Evolutionary conservation across 2,113 vertebrate genomes (phyloP), one percentile per base, ranked within the genome.

Genomic region (Neofelis nebulosa): DNA sequence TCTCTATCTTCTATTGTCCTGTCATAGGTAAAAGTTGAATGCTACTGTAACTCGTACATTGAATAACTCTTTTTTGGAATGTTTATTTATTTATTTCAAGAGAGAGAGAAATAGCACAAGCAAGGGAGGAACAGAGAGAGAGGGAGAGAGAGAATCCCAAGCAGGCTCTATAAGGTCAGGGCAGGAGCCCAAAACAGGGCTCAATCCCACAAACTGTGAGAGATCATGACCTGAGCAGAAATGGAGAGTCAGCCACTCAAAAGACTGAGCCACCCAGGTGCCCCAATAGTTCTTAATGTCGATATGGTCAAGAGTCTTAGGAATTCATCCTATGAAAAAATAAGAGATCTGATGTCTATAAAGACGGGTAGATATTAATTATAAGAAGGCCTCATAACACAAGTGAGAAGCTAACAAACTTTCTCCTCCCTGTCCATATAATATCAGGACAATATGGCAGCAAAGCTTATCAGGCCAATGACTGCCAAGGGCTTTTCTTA

Each of bases 401-500:
- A 78, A 4, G 5, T 21, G 27, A 92, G 41, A 91, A 74, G 23
- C 15, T 2, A 92, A 12, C 2, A 52, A 57, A 57, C 0, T 18
- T 66, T 73, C 25, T 50, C 3, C 9, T 68, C 6, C 1, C 3
- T 23, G 23, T n/a, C 5, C 14, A 27, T 0, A 29, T 0, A 29
- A 27, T 27, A 71, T 61, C n/a, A 61, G n/a, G 19, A 1, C 9
- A 45, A 36, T 25, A 73, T 23, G 18, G 2, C 4, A 66, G 4
- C 15, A 4, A 23, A 81, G 2, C 4, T 48, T 11, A 3, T 29
- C n/a, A 78, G 16, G 2, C 6, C 23, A 33, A 18, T 1, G 4
- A 6, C 33, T 16, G 2, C 63, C 76, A 19, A 90, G 11, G 19
- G 5, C 7, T 79, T 61, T 91, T 4, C 29, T 55, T 52, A 61